phyloP scores from a whole-genome alignment of 2,888 invertebrate genomes.

The Cantharis rustica region DNA sequence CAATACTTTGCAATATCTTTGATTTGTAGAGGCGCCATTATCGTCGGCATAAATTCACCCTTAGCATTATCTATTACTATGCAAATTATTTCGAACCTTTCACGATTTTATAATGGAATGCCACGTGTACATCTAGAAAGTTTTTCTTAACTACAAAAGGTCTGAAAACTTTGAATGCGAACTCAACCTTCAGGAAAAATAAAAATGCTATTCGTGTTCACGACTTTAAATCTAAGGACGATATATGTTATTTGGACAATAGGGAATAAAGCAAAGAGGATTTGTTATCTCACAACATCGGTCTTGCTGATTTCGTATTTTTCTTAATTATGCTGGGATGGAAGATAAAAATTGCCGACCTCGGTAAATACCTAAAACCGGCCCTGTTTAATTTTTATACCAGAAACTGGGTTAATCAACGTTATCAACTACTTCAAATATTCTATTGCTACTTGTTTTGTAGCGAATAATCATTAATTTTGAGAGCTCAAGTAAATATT shows the following conservation, averaged over 20 bases:
- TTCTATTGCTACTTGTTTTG: not conserved
- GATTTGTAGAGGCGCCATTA: not conserved
- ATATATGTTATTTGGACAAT: not conserved
- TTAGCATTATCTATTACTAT: not conserved
- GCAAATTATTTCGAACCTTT: not conserved
- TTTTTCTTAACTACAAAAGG: not conserved
- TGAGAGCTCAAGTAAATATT: not conserved
- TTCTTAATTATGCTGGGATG: not conserved
- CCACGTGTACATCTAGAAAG: not conserved
- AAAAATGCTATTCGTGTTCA: not conserved
- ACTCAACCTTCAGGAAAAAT: not conserved
- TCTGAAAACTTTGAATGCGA: not conserved
- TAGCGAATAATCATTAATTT: not conserved
- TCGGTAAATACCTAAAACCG: not conserved
- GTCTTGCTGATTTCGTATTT: not conserved
- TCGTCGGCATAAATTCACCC: not conserved
- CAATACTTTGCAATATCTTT: not conserved
- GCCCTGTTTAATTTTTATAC: not conserved
- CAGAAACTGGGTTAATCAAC: not conserved
- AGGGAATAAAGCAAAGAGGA: not conserved
- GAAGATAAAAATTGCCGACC: no score
- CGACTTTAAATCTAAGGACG: not conserved
- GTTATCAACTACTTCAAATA: not conserved
- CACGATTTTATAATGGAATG: not conserved
- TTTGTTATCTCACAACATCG: not conserved